Base-by-base conservation (phyloP, 2,888 invertebrate genomes). In the Chirona hameri region DNA sequence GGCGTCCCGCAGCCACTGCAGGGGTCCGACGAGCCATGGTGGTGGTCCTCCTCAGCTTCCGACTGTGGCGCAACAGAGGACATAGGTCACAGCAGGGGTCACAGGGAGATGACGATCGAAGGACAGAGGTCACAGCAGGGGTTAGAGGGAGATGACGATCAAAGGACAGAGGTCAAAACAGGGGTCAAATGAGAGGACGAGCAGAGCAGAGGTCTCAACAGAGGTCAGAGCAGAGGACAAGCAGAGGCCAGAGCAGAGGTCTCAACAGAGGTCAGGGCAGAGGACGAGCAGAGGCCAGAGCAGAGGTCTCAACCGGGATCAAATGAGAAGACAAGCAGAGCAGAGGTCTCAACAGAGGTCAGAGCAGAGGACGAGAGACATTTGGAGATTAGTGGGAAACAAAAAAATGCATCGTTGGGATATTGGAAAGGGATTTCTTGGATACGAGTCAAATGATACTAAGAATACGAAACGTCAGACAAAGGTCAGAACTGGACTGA, bases 1-100 rank as follows among this genome's bases (percentile, higher is more conserved):
- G 29, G 92, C 90, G 81, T 90, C 89, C 82, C 91, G 88, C 84
- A 92, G 91, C 79, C 88, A 86, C 84, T 87, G 88, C 86, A 86
- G 90, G 89, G 89, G 88, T 65, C 89, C 88, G 83, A 84, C 46
- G 85, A 84, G 83, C 84, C 85, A 82, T 85, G 85, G 81, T 85
- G 84, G 82, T 85, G 83, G 81, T 84, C 82, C 81, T 84, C 82
- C 82, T 83, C 81, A 80, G 29, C 76, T 31, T 14, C 15, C n/a
- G 65, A 27, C 65, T 65, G 65, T 2, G 65, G 65, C 65, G 27
- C 0, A n/a, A 27, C n/a, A 27, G 2, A n/a, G 39, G 39, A 39
- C 39, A 39, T 2, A 39, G 39, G 39, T 39, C n/a, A 27, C 65
- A 10, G n/a, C n/a, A n/a, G 10, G 1, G 65, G 27, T 60, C 60